Conservation (phyloP, 2,797 vertebrate species). For the Oreochromis grahami region DNA sequence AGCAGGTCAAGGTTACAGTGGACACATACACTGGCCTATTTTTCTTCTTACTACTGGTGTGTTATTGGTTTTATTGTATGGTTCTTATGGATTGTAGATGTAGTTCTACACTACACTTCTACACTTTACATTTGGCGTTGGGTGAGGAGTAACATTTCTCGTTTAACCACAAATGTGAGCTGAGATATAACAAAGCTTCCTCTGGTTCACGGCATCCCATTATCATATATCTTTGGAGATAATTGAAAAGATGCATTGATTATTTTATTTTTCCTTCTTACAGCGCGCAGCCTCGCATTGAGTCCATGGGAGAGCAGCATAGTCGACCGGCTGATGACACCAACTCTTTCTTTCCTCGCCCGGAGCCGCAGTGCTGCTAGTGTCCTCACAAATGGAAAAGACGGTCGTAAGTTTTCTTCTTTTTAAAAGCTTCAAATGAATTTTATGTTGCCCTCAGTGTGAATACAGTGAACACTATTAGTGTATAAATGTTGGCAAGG, state of each 20-base stretch:
- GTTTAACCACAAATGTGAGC: not conserved
- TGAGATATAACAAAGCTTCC: not conserved
- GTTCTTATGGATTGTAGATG: not conserved
- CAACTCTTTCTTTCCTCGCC: constrained; percentile 93
- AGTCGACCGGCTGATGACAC: constrained; percentile 95
- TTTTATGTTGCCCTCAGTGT: rapidly evolving
- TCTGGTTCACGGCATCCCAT: not conserved
- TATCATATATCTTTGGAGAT: not conserved
- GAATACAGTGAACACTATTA: rapidly evolving
- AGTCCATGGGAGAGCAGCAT: constrained; percentile 98
- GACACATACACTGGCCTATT: not conserved
- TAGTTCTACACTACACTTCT: not conserved
- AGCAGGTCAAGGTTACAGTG: not conserved
- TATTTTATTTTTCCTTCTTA: not conserved
- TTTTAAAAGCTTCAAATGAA: not conserved
- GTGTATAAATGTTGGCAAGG: not conserved
- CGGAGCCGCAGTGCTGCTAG: constrained; percentile 94
- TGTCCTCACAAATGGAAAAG: constrained; percentile 83
- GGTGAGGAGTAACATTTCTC: not conserved
- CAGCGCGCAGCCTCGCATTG: constrained; percentile 87
- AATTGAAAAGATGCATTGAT: not conserved
- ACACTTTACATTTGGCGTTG: not conserved
- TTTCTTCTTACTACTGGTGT: not conserved
- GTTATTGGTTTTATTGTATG: not conserved
- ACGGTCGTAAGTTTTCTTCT: constrained; percentile 66